phyloP scores from a whole-genome alignment of 2,888 invertebrate species.

The Caenorhabditis sp. region DNA sequence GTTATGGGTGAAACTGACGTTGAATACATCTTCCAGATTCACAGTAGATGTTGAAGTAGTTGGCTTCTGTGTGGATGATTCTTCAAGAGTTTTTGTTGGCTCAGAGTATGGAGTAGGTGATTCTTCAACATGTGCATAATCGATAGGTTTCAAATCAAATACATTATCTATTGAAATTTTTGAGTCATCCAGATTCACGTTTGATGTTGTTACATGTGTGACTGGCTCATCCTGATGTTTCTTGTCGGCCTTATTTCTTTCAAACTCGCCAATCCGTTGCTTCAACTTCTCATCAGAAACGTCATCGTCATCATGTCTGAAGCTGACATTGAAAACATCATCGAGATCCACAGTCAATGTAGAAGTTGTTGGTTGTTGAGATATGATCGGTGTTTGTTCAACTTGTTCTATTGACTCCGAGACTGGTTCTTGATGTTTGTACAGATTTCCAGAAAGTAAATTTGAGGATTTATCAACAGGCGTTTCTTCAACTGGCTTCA shows the following conservation, averaged over 20 bases:
- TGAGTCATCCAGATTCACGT: not conserved
- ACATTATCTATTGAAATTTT: not conserved
- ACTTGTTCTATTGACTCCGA: too few species aligned
- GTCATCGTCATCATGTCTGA: not conserved
- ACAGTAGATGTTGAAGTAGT: conserved; percentile 3
- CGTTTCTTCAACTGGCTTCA: too few species aligned
- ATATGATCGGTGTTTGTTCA: not conserved
- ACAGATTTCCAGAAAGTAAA: too few species aligned
- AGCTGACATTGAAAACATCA: conserved; percentile 7
- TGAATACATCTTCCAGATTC: conserved; percentile 14
- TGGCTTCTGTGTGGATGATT: not conserved
- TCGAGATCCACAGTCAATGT: conserved; percentile 5
- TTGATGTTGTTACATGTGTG: not conserved
- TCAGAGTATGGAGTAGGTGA: too few species aligned
- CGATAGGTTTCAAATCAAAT: not conserved
- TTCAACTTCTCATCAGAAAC: not conserved
- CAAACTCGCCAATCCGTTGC: not conserved
- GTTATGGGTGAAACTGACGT: not conserved
- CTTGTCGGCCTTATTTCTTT: not conserved
- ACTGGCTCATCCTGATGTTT: not conserved
- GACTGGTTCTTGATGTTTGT: too few species aligned
- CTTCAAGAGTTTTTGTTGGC: too few species aligned
- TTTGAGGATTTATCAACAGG: not conserved
- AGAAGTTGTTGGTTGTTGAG: not conserved
- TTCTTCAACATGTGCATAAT: not conserved